Evolutionary conservation across 2,797 vertebrate species (phyloP).

Genomic region (Hypotaenidia philippensis): DNA sequence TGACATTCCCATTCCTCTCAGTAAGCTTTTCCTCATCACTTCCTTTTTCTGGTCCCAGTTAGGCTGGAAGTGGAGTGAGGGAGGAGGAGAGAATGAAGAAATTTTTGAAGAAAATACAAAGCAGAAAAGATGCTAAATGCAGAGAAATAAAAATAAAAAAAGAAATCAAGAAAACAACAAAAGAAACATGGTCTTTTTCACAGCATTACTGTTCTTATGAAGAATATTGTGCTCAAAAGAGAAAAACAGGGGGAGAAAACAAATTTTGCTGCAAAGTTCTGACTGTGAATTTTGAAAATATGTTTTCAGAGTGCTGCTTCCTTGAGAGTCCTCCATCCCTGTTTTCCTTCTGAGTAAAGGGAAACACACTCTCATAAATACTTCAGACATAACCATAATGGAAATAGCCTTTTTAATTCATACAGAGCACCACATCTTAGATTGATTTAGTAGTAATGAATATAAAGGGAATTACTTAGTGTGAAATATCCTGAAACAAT

Average conservation of each 20-base stretch:
- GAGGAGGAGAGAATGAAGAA: not conserved
- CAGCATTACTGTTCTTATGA: not conserved
- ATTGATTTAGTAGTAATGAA: not conserved
- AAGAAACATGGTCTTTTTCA: not conserved
- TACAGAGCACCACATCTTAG: not conserved
- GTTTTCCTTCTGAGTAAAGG: not conserved
- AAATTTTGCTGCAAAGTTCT: not conserved
- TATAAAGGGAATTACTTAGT: not conserved
- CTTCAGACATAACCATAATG: not conserved
- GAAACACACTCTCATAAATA: not conserved
- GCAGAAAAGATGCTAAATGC: not conserved
- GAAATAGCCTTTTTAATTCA: not conserved
- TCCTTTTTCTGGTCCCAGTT: not conserved
- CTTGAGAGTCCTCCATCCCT: not conserved
- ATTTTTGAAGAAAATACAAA: not conserved
- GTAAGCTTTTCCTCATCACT: not conserved
- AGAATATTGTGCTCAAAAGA: not conserved
- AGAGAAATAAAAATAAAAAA: not conserved
- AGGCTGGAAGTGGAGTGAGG: not conserved
- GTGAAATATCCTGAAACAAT: slow-evolving; percentile 14
- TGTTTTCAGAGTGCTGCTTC: not conserved
- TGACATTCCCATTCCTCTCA: not conserved
- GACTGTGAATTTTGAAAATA: not conserved
- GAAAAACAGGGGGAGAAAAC: not conserved
- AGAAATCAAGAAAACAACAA: not conserved